A percentile compares a stretch with the other conserved stretches of the same genome.
Evolutionary conservation across 2,113 vertebrate genomes (phyloP).

Genomic region (Cygnus buccinator): DNA sequence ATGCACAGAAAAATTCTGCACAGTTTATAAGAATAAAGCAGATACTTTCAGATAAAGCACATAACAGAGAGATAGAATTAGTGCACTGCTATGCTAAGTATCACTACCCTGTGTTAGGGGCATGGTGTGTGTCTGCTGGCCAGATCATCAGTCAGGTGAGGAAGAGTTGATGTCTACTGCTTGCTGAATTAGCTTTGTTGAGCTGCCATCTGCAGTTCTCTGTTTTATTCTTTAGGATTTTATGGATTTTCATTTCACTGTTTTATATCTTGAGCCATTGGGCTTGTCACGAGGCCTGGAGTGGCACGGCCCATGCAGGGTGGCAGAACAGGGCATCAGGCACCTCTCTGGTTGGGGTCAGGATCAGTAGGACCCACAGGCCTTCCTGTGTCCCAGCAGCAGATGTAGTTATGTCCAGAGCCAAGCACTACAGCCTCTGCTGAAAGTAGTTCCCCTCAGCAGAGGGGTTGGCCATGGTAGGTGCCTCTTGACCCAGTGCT

Average conservation of each 20-base stretch:
- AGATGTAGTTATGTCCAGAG: not conserved
- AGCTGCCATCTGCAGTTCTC: not conserved
- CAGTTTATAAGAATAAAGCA: not conserved
- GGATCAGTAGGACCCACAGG: not conserved
- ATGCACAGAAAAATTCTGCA: fast-evolving
- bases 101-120: not conserved
- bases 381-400: not conserved
- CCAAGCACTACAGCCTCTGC: not conserved
- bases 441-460: not conserved
- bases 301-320: not conserved
- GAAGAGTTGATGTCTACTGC: not conserved
- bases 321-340: not conserved
- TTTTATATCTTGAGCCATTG: not conserved
- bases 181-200: not conserved
- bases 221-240: not conserved
- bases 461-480: not conserved
- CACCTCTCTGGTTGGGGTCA: not conserved
- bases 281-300: not conserved
- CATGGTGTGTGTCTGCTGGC: not conserved
- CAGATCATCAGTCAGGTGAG: not conserved
- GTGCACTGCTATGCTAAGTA: not conserved
- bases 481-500: no score
- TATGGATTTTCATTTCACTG: not conserved
- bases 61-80: not conserved
- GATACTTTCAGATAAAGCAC: not conserved